Evolutionary conservation across 1,140 invertebrate species (phyloP), one percentile per base, ranked within the genome.

Genomic region (Lasioglossum baleicum): DNA sequence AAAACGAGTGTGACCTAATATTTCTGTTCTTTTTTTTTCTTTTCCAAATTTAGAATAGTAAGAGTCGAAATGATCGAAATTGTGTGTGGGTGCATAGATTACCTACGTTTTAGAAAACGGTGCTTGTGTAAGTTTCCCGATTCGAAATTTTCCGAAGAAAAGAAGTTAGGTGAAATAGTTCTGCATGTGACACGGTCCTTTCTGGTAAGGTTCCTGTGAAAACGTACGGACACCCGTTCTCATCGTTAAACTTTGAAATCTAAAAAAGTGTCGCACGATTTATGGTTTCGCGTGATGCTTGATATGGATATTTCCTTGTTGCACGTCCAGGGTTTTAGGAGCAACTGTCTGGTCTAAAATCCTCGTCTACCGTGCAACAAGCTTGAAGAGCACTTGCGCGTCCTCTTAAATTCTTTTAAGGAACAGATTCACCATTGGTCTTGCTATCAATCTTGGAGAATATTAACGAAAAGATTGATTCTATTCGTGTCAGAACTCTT

Each of bases 261-360:
- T 67, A 75, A 61, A 80, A 75, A 80, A 53, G 64, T 64, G 31
- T 40, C 60, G 53, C 60, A 63, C 75, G 26, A 31, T 68, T 66
- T 61, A 75, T 48, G 44, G 40, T 77, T 35, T 77, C 17, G 4
- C 74, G 66, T 31, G 68, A 77, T 71, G 69, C 65, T 73, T 73
- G 82, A 87, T 87, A 87, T 86, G 84, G 75, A 80, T 81, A 65
- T 75, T 81, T 77, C 60, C 64, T 76, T 72, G 72, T 82, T 77
- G 69, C 73, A 77, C 26, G 60, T 58, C 42, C 67, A 75, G 64
- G 60, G 56, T 75, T 56, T 82, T 64, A 61, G 67, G 60, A 86
- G 66, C n/a, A 86, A 70, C n/a, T 70, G 56, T 60, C 64, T 70
- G 53, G 35, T 51, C 51, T 65, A 69, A 68, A 64, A 73, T 13